phyloP scores from a whole-genome alignment of 2,888 invertebrate genomes.

The Hipparchia semele region DNA sequence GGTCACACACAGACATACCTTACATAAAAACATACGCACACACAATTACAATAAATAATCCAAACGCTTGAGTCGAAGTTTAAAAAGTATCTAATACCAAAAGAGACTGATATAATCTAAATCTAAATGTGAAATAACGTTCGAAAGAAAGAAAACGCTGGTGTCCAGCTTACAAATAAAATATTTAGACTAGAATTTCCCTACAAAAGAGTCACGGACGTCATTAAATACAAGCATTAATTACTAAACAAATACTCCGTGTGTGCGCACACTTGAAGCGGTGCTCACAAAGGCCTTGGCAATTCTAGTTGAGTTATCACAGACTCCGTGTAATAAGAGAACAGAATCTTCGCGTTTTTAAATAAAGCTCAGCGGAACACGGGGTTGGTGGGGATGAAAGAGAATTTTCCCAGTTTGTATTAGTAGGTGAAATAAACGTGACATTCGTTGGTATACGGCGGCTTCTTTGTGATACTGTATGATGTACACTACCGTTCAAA shows the following conservation, averaged over 20 bases:
- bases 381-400: constrained; percentile 48
- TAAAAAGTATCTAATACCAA: not conserved
- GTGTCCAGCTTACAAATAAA: constrained; percentile 36
- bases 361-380: constrained; percentile 55
- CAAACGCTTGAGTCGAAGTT: too few relatives aligned
- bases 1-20: too few relatives aligned
- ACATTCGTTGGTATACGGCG: constrained; percentile 42
- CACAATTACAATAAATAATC: too few relatives aligned
- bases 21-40: too few relatives aligned
- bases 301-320: constrained; percentile 56
- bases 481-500: not conserved
- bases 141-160: constrained; percentile 21
- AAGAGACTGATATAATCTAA: not conserved
- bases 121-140: not conserved
- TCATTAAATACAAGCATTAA: constrained; percentile 44
- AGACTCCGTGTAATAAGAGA: constrained; percentile 51
- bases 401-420: constrained; percentile 55
- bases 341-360: constrained; percentile 50
- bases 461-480: constrained; percentile 38
- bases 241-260: constrained; percentile 43
- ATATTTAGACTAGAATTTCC: constrained; percentile 33
- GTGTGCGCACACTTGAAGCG: constrained; percentile 39
- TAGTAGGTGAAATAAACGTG: constrained; percentile 54
- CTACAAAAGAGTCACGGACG: constrained; percentile 40
- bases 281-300: constrained; percentile 48